Conservation (phyloP, 2,797 vertebrate genomes). For the Tenualosa ilisha region DNA sequence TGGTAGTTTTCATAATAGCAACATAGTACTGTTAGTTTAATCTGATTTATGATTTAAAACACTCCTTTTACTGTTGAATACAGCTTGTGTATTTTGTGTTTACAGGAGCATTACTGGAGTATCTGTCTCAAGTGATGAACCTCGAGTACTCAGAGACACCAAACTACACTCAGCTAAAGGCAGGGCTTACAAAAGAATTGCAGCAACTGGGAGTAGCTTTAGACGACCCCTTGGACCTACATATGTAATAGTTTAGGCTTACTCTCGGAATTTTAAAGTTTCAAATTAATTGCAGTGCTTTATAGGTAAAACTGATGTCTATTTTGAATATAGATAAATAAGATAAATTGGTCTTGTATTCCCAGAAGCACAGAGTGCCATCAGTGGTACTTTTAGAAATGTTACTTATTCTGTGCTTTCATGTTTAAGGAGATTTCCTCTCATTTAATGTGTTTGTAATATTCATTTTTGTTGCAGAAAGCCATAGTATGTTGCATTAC, state of each 20-base stretch:
- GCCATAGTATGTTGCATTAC: background rate
- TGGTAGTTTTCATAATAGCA: no score
- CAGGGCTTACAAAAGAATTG: slow-evolving; percentile 56
- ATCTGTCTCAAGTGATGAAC: slow-evolving; percentile 68
- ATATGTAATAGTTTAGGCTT: slow-evolving; percentile 30
- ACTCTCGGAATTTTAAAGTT: background rate
- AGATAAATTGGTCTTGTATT: background rate
- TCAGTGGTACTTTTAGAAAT: background rate
- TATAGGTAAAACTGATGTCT: background rate
- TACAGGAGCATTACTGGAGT: slow-evolving; percentile 67
- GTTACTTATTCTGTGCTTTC: background rate
- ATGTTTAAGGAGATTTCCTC: no score
- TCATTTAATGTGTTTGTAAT: background rate
- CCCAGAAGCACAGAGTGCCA: background rate
- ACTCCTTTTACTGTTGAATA: background rate
- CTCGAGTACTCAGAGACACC: slow-evolving; percentile 75
- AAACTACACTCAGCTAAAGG: slow-evolving; percentile 67
- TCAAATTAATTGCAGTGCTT: background rate
- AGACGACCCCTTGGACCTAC: slow-evolving; percentile 62
- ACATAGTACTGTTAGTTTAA: no score
- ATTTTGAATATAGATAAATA: no score
- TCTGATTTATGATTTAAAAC: no score
- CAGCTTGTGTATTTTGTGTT: background rate
- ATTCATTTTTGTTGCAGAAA: background rate
- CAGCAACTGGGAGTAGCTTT: slow-evolving; percentile 59